phyloP scores from a whole-genome alignment of 2,113 vertebrate genomes.

The Syngnathus scovelli region DNA sequence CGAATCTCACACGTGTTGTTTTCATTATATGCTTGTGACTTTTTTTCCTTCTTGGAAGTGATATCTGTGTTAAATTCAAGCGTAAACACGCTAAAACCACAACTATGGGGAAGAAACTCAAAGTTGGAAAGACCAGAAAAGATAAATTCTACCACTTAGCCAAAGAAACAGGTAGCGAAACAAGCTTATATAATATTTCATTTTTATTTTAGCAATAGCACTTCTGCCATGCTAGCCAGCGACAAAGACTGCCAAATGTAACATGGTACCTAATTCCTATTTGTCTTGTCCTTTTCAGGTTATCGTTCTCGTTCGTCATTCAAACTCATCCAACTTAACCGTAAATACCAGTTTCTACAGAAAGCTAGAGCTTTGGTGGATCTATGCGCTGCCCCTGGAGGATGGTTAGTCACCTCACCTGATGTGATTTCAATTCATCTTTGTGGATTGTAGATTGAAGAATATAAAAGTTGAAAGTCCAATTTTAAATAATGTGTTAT shows the following conservation, averaged over 20 bases:
- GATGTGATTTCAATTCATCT: not conserved
- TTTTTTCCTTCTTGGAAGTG: not conserved
- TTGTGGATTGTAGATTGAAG: not conserved
- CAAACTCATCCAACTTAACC: conserved; percentile 94
- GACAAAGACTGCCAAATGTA: no score
- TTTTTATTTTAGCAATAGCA: conserved; percentile 11
- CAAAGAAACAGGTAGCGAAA: conserved; percentile 84
- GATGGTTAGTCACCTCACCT: conserved; percentile 76
- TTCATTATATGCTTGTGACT: conserved; percentile 14
- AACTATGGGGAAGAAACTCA: conserved; percentile 92
- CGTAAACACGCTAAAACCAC: not conserved
- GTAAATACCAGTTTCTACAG: conserved; percentile 93
- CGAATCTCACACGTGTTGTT: conserved; percentile 55
- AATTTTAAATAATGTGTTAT: not conserved
- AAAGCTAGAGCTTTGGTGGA: conserved; percentile 87
- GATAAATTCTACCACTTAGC: conserved; percentile 97
- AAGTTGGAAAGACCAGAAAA: conserved; percentile 86
- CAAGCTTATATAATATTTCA: not conserved
- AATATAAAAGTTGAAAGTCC: not conserved
- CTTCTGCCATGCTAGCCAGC: not conserved
- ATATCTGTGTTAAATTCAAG: not conserved
- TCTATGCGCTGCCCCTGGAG: conserved; percentile 90
- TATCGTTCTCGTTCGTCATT: conserved; percentile 96
- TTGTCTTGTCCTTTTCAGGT: conserved; percentile 61
- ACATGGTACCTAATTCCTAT: not conserved